phyloP scores from a whole-genome alignment of 2,797 vertebrate genomes.

The Phrynocephalus forsythii region DNA sequence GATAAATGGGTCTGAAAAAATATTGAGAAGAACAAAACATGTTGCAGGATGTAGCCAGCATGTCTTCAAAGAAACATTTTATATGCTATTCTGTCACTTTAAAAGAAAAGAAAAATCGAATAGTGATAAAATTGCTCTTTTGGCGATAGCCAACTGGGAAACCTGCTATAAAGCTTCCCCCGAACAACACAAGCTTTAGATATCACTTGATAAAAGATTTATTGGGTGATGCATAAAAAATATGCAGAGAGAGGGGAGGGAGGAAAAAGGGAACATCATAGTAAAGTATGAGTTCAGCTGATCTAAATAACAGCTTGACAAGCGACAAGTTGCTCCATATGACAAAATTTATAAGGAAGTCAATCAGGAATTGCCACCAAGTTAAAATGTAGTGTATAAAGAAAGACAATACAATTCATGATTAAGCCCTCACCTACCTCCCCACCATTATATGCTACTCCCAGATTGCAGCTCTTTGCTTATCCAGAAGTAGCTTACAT shows the following conservation, averaged over 20 bases:
- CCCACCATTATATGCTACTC: neutral
- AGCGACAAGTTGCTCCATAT: conserved; percentile 29
- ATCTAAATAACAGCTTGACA: conserved; percentile 57
- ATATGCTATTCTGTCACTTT: neutral
- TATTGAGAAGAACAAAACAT: neutral
- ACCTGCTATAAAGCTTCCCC: conserved; percentile 55
- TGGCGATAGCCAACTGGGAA: conserved; percentile 65
- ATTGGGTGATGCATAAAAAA: conserved; percentile 69
- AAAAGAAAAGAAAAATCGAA: conserved; percentile 27
- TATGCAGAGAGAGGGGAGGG: conserved; percentile 24
- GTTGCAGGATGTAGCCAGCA: neutral
- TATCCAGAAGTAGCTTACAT: neutral
- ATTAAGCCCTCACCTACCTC: conserved; percentile 14
- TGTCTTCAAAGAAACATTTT: conserved; percentile 10
- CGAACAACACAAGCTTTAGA: conserved; percentile 63
- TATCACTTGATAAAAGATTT: conserved; percentile 75
- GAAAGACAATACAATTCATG: conserved; percentile 1
- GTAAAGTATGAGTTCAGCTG: conserved; percentile 55
- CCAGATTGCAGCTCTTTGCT: neutral
- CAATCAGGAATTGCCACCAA: neutral
- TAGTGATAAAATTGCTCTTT: conserved; percentile 64
- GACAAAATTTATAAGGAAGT: conserved; percentile 13
- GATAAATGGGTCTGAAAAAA: neutral
- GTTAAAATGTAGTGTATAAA: conserved; percentile 25
- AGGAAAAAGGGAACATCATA: conserved; percentile 63